Percentiles rank a stretch among this genome's conserved stretches.
phyloP scores from a whole-genome alignment of 2,113 vertebrate genomes.

The Nipponia nippon region DNA sequence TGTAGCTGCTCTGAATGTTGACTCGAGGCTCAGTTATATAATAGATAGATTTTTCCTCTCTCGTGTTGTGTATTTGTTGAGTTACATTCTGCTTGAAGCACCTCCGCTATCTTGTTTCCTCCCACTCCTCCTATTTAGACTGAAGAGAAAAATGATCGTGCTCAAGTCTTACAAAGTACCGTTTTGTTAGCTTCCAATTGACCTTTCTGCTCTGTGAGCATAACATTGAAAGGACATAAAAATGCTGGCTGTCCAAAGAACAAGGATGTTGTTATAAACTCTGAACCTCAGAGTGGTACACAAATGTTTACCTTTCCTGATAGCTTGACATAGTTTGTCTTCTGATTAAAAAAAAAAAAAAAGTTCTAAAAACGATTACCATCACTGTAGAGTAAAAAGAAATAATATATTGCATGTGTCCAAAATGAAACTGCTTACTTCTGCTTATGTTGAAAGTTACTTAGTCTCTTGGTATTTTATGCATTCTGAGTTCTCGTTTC shows the following conservation, averaged over 20 bases:
- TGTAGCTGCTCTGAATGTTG: background rate
- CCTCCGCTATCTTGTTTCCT: background rate
- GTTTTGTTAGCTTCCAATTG: constrained; percentile 12
- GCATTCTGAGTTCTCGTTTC: background rate
- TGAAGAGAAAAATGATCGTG: constrained; percentile 2
- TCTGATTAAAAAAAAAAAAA: background rate
- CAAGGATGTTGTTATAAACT: background rate
- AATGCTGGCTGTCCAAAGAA: background rate
- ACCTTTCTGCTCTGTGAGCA: background rate
- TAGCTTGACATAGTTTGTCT: background rate
- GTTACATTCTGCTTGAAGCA: background rate
- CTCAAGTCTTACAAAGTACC: background rate
- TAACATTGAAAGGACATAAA: background rate
- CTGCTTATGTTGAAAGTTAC: background rate
- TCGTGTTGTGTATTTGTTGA: background rate
- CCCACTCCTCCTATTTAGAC: background rate
- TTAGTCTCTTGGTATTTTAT: background rate
- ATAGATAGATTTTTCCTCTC: background rate
- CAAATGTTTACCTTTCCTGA: background rate
- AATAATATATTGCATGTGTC: background rate
- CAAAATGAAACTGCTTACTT: background rate
- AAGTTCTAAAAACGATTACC: background rate
- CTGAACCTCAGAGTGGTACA: background rate
- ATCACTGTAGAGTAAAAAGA: background rate
- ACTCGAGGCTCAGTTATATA: background rate